A percentile compares a stretch with the other conserved stretches of the same genome.
Evolutionary conservation across 2,797 vertebrate genomes (phyloP).

Genomic region (Lagorchestes hirsutus): DNA sequence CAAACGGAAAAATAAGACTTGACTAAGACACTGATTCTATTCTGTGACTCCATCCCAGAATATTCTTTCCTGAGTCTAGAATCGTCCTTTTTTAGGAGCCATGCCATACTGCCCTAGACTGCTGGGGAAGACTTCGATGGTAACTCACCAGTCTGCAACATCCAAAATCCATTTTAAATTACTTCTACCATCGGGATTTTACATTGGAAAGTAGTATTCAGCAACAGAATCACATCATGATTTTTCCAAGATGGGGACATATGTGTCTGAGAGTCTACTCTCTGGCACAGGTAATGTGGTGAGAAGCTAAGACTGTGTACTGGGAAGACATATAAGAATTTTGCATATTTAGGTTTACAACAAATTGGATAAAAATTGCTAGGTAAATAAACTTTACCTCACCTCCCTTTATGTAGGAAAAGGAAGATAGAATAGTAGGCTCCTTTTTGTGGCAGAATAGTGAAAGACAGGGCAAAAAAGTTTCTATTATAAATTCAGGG

Average conservation of each 20-base stretch:
- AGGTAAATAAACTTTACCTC: neutral
- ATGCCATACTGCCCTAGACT: conserved; percentile 21
- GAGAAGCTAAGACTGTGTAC: neutral
- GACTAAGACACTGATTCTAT: conserved; percentile 35
- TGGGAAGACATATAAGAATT: conserved; percentile 17
- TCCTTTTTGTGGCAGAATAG: neutral
- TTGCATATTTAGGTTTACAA: conserved; percentile 31
- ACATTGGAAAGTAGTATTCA: conserved; percentile 27
- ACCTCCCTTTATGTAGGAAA: neutral
- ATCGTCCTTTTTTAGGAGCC: conserved; percentile 66
- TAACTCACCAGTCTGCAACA: neutral
- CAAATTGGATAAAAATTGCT: neutral
- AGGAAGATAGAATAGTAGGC: neutral
- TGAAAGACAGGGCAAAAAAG: neutral
- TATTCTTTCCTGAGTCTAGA: conserved; percentile 50
- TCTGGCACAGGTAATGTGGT: neutral
- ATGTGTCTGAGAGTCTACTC: conserved; percentile 4
- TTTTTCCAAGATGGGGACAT: neutral
- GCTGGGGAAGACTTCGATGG: conserved; percentile 20
- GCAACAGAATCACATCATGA: conserved; percentile 1
- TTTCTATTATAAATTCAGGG: neutral
- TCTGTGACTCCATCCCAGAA: conserved; percentile 30
- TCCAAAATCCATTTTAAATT: neutral
- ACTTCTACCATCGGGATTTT: neutral
- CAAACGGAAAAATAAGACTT: conserved; percentile 75